A percentile compares a stretch with the other conserved stretches of the same genome.
Conservation (phyloP, 2,797 vertebrate genomes). For the Triplophysa bombifrons region DNA sequence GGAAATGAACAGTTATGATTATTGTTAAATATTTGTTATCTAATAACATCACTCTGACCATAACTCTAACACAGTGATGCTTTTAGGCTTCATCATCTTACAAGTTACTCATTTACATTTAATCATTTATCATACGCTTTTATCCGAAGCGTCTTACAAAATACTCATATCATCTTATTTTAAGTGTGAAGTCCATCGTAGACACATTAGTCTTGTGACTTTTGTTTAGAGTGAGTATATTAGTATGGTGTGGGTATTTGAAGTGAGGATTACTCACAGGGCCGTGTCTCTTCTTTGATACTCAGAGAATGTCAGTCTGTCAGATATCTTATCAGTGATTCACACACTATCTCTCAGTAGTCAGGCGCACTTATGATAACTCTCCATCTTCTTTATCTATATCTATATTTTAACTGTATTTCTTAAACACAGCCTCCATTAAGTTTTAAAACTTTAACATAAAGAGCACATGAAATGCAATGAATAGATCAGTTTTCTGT, state of each 20-base stretch:
- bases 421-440: neutral
- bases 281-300: constrained; percentile 39
- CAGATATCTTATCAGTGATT: constrained; percentile 26
- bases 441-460: neutral
- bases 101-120: neutral
- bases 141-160: neutral
- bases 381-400: constrained; percentile 38
- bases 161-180: neutral
- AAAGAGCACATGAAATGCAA: neutral
- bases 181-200: neutral
- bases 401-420: neutral
- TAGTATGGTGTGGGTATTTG: constrained; percentile 16
- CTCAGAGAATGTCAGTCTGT: constrained; percentile 33
- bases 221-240: neutral
- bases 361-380: constrained; percentile 33
- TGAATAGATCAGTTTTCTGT: neutral
- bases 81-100: neutral
- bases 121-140: too few species aligned
- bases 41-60: neutral
- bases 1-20: too few species aligned
- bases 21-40: too few species aligned
- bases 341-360: constrained; percentile 12
- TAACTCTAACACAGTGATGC: neutral
- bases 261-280: constrained; percentile 20
- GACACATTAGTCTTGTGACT: constrained; percentile 16